phyloP scores from a whole-genome alignment of 1,140 invertebrate species.

The Lepidurus couesii region DNA sequence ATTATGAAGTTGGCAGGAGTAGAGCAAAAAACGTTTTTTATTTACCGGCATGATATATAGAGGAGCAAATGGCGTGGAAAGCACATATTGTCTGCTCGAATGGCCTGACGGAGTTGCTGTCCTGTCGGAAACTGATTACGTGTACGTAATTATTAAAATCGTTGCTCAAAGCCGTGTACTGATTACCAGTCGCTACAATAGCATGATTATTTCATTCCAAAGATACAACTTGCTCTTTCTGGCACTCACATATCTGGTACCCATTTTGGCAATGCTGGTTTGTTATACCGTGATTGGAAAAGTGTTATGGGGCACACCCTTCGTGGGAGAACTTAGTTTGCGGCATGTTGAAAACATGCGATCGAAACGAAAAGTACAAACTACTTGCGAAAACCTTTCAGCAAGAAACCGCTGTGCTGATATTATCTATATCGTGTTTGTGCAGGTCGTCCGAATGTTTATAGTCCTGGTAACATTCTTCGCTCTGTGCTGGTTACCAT shows the following conservation, averaged over 20 bases:
- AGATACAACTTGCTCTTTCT: conserved; percentile 86
- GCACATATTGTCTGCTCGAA: conserved; percentile 57
- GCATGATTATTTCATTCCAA: conserved; percentile 39
- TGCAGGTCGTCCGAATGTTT: conserved; percentile 78
- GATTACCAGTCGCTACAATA: neutral
- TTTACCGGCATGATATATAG: neutral
- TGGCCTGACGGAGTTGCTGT: conserved; percentile 58
- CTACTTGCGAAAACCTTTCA: neutral
- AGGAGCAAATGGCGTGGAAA: conserved; percentile 45
- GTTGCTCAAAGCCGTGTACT: neutral
- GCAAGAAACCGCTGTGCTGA: conserved; percentile 28
- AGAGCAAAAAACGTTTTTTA: neutral
- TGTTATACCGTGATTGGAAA: conserved; percentile 76
- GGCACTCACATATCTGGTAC: conserved; percentile 80
- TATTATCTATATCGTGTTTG: conserved; percentile 33
- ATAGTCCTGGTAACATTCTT: conserved; percentile 75
- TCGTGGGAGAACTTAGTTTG: conserved; percentile 82
- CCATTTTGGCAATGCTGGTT: conserved; percentile 76
- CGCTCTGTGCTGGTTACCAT: conserved; percentile 81
- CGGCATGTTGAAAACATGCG: conserved; percentile 73
- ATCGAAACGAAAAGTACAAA: conserved; percentile 75
- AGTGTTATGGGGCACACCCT: conserved; percentile 63
- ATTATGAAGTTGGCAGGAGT: neutral
- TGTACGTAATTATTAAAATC: conserved; percentile 21
- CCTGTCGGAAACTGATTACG: conserved; percentile 13